Base-by-base conservation (phyloP, 2,797 vertebrate genomes). In the Vireo griseus region DNA sequence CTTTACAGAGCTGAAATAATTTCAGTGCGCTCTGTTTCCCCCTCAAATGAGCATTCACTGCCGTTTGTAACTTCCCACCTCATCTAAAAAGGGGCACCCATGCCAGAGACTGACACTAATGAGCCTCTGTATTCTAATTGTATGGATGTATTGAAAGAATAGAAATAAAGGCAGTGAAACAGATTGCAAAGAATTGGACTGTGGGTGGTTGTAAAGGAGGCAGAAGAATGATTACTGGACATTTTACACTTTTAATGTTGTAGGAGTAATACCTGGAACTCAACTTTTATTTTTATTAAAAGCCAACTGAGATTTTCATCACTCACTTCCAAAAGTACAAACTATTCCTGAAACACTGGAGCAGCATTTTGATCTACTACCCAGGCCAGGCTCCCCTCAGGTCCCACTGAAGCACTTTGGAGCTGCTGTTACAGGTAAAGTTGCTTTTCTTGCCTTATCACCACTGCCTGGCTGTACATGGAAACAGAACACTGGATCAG, bases 1-100 rank as follows among this genome's bases (percentile, higher is more conserved):
- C 42, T 92, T 74, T 80, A 52, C 71, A 78, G 79, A 86, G 48
- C 68, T 61, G 62, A 69, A 90, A 58, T 73, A 33, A 86, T 83
- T 81, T 68, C 16, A 47, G 51, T 50, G 52, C 11, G 47, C 39
- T 69, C 37, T 48, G 31, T 45, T 86, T 78, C 33, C 29, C 55
- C n/a, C 44, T 55, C 55, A 72, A 81, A 62, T 9, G 25, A 95
- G 33, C 55, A 52, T 40, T 81, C 8, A 13, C 16, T 44, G 33
- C 31, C n/a, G 31, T 82, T 74, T 78, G 17, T 61, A 54, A 68
- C 83, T 62, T 80, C 51, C 47, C 35, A 62, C 13, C n/a, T 76
- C 31, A 55, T 47, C 51, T 37, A n/a, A 28, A 58, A 59, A 78
- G n/a, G 40, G 33, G 37, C 31, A 78, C 4, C 31, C 3, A 1